A percentile compares a stretch with the other conserved stretches of the same genome.
Evolutionary conservation across 2,888 invertebrate species (phyloP).

Genomic region (Acanthococcus lagerstroemiae): DNA sequence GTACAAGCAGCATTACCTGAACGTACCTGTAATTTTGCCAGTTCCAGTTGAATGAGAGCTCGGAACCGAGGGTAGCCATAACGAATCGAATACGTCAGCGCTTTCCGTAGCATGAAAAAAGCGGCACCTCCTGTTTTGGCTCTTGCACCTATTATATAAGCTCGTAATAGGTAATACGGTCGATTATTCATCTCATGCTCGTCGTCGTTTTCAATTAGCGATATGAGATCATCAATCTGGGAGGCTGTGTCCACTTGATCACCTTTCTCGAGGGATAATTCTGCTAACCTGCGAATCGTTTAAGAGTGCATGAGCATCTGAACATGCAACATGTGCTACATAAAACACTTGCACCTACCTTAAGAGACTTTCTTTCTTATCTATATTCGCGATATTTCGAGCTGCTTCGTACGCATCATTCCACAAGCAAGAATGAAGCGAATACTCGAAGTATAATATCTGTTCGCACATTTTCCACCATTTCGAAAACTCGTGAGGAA

Average conservation of each 20-base stretch:
- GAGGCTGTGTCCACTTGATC: constrained; percentile 30
- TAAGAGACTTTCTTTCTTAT: constrained; percentile 45
- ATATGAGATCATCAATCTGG: constrained; percentile 28
- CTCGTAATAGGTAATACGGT: constrained; percentile 40
- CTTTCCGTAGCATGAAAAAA: constrained; percentile 45
- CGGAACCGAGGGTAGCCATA: constrained; percentile 16
- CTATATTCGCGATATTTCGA: constrained; percentile 44
- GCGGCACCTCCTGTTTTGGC: constrained; percentile 30
- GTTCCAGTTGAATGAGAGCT: constrained; percentile 16
- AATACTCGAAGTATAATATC: constrained; percentile 46
- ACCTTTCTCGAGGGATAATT: constrained; percentile 32
- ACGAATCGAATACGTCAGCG: constrained; percentile 40
- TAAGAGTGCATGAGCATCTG: background rate
- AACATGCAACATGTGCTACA: background rate
- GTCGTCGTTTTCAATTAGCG: constrained; percentile 4
- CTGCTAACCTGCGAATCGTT: constrained; percentile 30
- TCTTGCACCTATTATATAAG: constrained; percentile 31
- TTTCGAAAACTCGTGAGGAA: constrained; percentile 46
- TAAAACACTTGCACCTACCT: constrained; percentile 30
- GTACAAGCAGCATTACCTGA: background rate
- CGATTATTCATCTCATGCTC: constrained; percentile 54
- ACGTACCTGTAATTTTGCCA: constrained; percentile 23
- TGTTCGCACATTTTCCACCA: constrained; percentile 61
- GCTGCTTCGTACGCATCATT: constrained; percentile 46
- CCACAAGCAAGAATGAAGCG: constrained; percentile 45